Percentiles rank a stretch among this genome's conserved stretches.
phyloP scores from a whole-genome alignment of 2,888 invertebrate species.

The Lingula anatina region DNA sequence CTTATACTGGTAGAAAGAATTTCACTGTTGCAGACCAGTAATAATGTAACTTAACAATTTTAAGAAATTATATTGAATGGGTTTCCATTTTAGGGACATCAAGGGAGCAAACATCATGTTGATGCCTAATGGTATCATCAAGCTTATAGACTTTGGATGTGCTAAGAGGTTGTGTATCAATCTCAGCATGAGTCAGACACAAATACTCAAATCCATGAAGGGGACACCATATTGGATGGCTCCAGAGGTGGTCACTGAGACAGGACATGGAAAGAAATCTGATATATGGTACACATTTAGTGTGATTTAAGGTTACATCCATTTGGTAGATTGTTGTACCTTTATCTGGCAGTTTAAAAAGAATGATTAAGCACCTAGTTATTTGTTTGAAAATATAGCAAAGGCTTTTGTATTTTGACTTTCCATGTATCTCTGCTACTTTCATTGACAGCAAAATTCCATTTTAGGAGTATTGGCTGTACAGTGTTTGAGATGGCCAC shows the following conservation, averaged over 20 bases:
- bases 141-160: conserved; percentile 53
- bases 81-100: conserved; percentile 47
- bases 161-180: conserved; percentile 50
- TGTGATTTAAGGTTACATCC: neutral
- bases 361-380: no score
- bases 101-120: conserved; percentile 53
- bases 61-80: no score
- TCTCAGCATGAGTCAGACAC: conserved; percentile 34
- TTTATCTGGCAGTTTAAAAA: no score
- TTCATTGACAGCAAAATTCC: no score
- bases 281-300: conserved; percentile 52
- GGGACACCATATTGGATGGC: conserved; percentile 54
- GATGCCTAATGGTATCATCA: conserved; percentile 50
- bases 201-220: conserved; percentile 49
- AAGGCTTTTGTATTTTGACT: no score
- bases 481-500: conserved; percentile 53
- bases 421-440: no score
- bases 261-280: conserved; percentile 52
- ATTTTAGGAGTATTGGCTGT: conserved; percentile 47
- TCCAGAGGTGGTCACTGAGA: conserved; percentile 51
- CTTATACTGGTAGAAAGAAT: no score
- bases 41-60: no score
- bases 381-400: no score
- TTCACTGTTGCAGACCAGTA: no score
- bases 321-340: no score